A percentile compares a stretch with the other conserved stretches of the same genome.
Conservation (phyloP, 1,140 invertebrate genomes). For the Trypoxylus dichotomus region DNA sequence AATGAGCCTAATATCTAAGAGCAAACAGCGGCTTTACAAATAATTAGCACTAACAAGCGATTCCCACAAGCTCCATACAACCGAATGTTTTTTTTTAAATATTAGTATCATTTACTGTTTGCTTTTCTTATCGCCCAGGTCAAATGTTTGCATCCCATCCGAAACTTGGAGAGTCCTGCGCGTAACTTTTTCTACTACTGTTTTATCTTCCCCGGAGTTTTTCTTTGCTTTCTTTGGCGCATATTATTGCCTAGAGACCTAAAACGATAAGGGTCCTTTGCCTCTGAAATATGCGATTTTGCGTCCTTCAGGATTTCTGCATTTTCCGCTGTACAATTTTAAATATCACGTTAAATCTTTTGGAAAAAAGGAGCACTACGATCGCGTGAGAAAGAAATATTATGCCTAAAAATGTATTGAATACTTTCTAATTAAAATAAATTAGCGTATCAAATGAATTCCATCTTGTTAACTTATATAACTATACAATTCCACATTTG, state of each 20-base stretch:
- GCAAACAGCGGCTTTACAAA: too few species aligned
- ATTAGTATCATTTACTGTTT: background rate
- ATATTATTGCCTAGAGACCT: slow-evolving; percentile 11
- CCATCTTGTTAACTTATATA: too few species aligned
- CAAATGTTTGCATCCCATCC: background rate
- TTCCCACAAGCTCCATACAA: background rate
- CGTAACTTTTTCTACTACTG: background rate
- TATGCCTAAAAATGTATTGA: too few species aligned
- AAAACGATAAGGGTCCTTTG: background rate
- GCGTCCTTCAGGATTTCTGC: background rate
- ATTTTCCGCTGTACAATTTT: background rate
- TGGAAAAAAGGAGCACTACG: too few species aligned
- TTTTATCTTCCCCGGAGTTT: slow-evolving; percentile 2
- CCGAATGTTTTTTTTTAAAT: background rate
- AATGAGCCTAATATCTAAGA: too few species aligned
- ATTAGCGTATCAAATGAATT: too few species aligned
- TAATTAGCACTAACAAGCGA: background rate
- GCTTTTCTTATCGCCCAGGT: background rate
- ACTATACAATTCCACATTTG: too few species aligned
- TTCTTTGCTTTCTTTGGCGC: background rate
- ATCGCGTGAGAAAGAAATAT: too few species aligned
- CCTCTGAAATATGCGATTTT: background rate
- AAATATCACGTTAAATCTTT: background rate
- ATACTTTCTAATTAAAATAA: too few species aligned
- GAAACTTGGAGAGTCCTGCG: background rate